Evolutionary conservation across 2,888 invertebrate genomes (phyloP).

Genomic region (Plagiodera versicolora): DNA sequence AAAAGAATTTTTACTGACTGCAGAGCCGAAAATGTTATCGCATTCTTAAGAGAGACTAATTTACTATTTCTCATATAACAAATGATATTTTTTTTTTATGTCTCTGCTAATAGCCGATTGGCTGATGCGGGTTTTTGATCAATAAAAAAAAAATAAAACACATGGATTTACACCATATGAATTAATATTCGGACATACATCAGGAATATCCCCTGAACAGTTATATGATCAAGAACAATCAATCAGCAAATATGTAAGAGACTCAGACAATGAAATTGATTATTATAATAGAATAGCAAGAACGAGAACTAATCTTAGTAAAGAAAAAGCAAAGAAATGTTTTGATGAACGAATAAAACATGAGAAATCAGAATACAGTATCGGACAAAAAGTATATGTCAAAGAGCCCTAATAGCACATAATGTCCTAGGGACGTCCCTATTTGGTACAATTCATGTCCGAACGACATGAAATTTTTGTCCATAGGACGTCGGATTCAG

Average conservation of each 20-base stretch:
- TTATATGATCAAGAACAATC: conserved; percentile 25
- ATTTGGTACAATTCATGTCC: too few species aligned
- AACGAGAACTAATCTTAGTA: conserved; percentile 11
- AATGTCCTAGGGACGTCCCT: too few species aligned
- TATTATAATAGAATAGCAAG: conserved; percentile 25
- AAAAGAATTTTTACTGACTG: too few species aligned
- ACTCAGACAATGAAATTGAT: conserved; percentile 20
- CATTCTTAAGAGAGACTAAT: too few species aligned
- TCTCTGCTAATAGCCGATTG: too few species aligned
- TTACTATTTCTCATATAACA: too few species aligned
- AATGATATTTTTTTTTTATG: too few species aligned
- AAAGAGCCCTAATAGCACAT: neutral
- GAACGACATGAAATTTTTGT: too few species aligned
- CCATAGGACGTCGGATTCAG: too few species aligned
- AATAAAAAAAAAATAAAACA: conserved; percentile 6
- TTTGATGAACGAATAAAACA: conserved; percentile 16
- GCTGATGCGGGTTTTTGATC: too few species aligned
- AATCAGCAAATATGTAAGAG: conserved; percentile 27
- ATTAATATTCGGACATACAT: conserved; percentile 27
- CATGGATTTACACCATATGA: conserved; percentile 25
- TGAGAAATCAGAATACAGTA: conserved; percentile 16
- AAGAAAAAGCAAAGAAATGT: conserved; percentile 25
- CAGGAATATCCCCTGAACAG: conserved; percentile 21
- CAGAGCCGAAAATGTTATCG: too few species aligned
- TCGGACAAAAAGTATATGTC: conserved; percentile 22